Percentiles rank a stretch among this genome's conserved stretches.
phyloP scores from a whole-genome alignment of 2,797 vertebrate species.

The Argya squamiceps region DNA sequence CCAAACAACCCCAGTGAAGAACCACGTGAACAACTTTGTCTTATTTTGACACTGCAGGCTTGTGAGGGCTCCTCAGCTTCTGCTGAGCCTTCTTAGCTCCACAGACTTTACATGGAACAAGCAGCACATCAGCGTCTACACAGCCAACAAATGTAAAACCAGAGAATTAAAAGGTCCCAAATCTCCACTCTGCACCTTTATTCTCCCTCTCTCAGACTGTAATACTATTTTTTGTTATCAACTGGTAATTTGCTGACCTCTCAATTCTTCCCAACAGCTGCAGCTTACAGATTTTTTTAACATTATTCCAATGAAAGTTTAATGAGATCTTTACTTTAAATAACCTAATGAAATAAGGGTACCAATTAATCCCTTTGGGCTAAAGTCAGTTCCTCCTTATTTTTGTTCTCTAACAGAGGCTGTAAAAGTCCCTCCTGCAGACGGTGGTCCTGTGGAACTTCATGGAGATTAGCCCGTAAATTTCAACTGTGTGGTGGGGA shows the following conservation, averaged over 20 bases:
- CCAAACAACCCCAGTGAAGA: not conserved
- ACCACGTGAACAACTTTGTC: not conserved
- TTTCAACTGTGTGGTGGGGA: not conserved
- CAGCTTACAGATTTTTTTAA: slow-evolving; percentile 45
- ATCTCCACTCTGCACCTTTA: not conserved
- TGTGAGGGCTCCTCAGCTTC: slow-evolving; percentile 21
- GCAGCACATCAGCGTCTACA: not conserved
- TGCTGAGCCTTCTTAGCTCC: not conserved
- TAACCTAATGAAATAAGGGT: slow-evolving; percentile 62
- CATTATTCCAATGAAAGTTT: slow-evolving; percentile 48
- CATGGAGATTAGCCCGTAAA: not conserved
- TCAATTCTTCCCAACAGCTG: slow-evolving; percentile 51
- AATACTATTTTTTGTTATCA: slow-evolving; percentile 35
- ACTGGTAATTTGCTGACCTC: slow-evolving; percentile 50
- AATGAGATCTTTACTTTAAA: slow-evolving; percentile 64
- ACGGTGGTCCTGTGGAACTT: slow-evolving; percentile 19
- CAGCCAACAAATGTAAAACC: not conserved
- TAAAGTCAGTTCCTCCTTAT: slow-evolving; percentile 47
- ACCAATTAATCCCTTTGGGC: slow-evolving; percentile 65
- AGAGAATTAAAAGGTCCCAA: not conserved
- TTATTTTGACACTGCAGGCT: slow-evolving; percentile 25
- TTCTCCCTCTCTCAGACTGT: not conserved
- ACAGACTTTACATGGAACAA: not conserved
- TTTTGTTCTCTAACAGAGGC: slow-evolving; percentile 17
- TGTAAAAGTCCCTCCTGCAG: slow-evolving; percentile 48